phyloP scores from a whole-genome alignment of 2,888 invertebrate species.

The Nebria brevicollis region DNA sequence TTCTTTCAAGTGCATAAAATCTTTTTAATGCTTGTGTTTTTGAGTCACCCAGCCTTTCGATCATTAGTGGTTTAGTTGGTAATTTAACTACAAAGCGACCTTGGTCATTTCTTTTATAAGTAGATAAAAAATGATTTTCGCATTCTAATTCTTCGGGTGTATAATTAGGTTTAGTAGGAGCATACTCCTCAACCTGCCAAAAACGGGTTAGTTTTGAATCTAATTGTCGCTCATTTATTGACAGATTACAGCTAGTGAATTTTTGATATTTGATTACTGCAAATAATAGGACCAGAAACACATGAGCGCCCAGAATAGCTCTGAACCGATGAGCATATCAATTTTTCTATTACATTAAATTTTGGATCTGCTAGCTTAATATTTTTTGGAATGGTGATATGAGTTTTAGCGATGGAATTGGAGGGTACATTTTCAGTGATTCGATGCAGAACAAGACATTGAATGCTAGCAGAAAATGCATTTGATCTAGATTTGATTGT shows the following conservation, averaged over 20 bases:
- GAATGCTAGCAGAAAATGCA: constrained; percentile 9
- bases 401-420: neutral
- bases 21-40: neutral
- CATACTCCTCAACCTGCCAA: constrained; percentile 12
- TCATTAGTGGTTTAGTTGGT: no score
- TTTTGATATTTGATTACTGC: neutral
- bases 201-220: neutral
- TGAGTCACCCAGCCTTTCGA: neutral
- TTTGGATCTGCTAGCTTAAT: constrained; percentile 6
- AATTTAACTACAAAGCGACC: neutral
- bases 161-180: constrained; percentile 3
- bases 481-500: constrained; percentile 27
- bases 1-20: neutral
- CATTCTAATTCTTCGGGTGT: constrained; percentile 4
- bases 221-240: neutral
- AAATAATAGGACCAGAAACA: constrained; percentile 29
- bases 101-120: constrained; percentile 3
- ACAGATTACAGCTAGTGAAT: neutral
- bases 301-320: constrained; percentile 39
- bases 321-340: constrained; percentile 26
- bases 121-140: constrained; percentile 5
- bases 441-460: constrained; percentile 22
- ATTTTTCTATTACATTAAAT: constrained; percentile 2
- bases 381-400: constrained; percentile 2
- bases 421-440: constrained; percentile 22